A percentile compares a stretch with the other conserved stretches of the same genome.
Evolutionary conservation across 1,140 invertebrate genomes (phyloP).

Genomic region (Cylas formicarius): DNA sequence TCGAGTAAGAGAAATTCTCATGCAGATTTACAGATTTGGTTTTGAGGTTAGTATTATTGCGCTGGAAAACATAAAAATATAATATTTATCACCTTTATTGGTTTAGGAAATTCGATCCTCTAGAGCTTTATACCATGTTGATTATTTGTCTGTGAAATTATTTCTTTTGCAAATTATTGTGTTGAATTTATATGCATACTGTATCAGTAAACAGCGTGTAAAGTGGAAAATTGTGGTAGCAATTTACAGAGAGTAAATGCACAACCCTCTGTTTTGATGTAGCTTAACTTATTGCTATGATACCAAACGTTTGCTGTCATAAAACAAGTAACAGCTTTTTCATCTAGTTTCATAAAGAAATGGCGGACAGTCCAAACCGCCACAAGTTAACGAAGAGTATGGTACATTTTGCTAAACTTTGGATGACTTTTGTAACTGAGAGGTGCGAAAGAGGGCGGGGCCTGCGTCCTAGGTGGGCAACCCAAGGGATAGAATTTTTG

Average conservation of each 20-base stretch:
- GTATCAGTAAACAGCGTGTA: too few species aligned
- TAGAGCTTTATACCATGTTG: too few species aligned
- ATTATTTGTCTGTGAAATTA: constrained; percentile 1
- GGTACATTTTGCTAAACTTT: constrained; percentile 70
- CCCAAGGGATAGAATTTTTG: constrained; percentile 79
- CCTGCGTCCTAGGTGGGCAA: constrained; percentile 74
- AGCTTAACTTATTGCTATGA: too few species aligned
- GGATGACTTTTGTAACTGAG: constrained; percentile 80
- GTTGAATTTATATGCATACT: neutral
- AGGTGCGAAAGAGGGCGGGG: constrained; percentile 74
- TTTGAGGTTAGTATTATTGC: constrained; percentile 60
- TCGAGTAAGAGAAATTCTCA: constrained; percentile 69
- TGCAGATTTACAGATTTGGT: constrained; percentile 81
- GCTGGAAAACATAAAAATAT: too few species aligned
- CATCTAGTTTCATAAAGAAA: constrained; percentile 71
- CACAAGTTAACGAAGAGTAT: constrained; percentile 42
- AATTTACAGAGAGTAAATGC: too few species aligned
- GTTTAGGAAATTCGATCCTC: neutral
- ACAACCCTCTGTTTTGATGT: too few species aligned
- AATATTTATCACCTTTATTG: constrained; percentile 8
- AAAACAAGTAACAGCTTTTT: constrained; percentile 9
- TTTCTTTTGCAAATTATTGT: constrained; percentile 7
- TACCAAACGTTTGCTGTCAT: too few species aligned
- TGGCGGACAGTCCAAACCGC: constrained; percentile 44
- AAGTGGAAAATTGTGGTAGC: too few species aligned